Conservation (phyloP, 2,797 vertebrate genomes). For the Gymnocypris eckloni region DNA sequence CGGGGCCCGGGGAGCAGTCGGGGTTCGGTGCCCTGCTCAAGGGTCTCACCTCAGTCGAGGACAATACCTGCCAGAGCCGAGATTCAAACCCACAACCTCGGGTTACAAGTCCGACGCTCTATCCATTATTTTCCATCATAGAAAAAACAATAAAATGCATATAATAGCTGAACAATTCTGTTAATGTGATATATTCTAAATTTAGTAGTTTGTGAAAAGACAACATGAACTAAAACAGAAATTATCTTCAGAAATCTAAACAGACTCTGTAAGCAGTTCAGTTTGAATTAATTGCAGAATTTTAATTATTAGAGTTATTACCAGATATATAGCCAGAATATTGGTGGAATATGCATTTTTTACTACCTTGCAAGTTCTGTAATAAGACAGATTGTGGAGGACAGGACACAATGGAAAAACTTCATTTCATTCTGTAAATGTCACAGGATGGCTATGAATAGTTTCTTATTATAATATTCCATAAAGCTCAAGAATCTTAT, state of each 20-base stretch:
- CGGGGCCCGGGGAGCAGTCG: too few relatives aligned
- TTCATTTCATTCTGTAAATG: constrained; percentile 31
- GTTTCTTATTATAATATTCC: constrained; percentile 11
- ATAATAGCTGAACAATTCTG: neutral
- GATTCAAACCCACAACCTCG: too few relatives aligned
- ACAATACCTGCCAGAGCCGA: too few relatives aligned
- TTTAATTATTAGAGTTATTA: neutral
- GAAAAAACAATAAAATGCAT: too few relatives aligned
- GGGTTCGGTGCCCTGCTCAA: too few relatives aligned
- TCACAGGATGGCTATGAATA: constrained; percentile 26
- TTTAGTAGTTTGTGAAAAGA: neutral
- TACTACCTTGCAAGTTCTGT: neutral
- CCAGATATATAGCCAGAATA: neutral
- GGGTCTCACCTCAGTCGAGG: too few relatives aligned
- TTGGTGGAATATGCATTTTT: neutral
- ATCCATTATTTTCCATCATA: too few relatives aligned
- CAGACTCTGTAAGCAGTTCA: neutral
- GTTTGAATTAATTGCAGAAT: neutral
- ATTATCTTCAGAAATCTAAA: neutral
- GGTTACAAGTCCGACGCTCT: too few relatives aligned
- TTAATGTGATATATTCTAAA: neutral
- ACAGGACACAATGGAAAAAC: constrained; percentile 30
- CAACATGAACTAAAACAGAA: neutral
- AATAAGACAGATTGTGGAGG: constrained; percentile 21
- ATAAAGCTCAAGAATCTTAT: constrained; percentile 13